phyloP scores from a whole-genome alignment of 2,797 vertebrate genomes.

The Eupleurogrammus muticus region DNA sequence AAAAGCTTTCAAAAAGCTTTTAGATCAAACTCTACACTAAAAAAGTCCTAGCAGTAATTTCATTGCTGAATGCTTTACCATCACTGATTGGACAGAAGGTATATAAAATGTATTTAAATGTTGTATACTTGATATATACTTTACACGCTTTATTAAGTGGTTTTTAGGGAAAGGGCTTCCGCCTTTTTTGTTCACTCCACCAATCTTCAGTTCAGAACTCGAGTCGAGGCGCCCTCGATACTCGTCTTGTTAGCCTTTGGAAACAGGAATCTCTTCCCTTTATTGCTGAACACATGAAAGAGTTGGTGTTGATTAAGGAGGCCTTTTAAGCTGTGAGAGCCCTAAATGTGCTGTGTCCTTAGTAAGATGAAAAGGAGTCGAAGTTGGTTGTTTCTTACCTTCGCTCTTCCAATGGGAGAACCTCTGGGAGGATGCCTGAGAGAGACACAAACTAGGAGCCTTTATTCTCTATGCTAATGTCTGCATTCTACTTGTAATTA shows the following conservation, averaged over 20 bases:
- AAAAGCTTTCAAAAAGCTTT: neutral
- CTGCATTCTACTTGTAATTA: conserved; percentile 79
- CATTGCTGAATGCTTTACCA: conserved; percentile 3
- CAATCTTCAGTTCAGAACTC: conserved; percentile 52
- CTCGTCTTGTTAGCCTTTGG: conserved; percentile 70
- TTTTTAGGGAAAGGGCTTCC: conserved; percentile 9
- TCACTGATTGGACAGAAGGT: neutral
- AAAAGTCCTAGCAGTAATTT: neutral
- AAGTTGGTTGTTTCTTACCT: conserved; percentile 78
- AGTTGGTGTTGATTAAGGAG: conserved; percentile 80
- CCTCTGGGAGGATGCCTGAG: conserved; percentile 75
- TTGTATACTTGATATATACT: conserved; percentile 26
- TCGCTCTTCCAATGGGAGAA: conserved; percentile 73
- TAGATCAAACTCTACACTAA: neutral
- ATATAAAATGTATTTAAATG: no score
- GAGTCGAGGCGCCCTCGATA: conserved; percentile 54
- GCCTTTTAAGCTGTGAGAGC: conserved; percentile 76
- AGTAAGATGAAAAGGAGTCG: conserved; percentile 76
- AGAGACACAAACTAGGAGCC: conserved; percentile 72
- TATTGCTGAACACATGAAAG: conserved; percentile 78
- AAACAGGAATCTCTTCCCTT: conserved; percentile 67
- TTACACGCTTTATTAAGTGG: conserved; percentile 16
- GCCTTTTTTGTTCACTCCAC: conserved; percentile 37
- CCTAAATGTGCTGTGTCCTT: conserved; percentile 78
- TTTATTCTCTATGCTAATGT: conserved; percentile 81